Evolutionary conservation across 2,888 invertebrate species (phyloP), one percentile per base, ranked within the genome.

Genomic region (Sarcophaga subvicina): DNA sequence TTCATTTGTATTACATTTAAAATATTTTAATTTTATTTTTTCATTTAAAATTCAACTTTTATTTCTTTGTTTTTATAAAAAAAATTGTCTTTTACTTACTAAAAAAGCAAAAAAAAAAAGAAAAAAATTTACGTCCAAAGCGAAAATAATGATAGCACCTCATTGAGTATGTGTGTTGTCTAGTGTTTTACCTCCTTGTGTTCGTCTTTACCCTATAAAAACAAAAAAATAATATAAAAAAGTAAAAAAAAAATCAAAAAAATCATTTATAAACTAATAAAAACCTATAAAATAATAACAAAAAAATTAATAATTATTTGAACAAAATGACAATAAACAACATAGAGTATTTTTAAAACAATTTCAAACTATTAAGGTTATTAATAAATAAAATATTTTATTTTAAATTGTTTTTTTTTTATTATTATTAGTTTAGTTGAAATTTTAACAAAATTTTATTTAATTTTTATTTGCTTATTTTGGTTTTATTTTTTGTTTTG

Each of bases 101-200:
- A 76, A 77, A 78, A 62, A 83, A 83, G 78, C 77, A 83, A 62
- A 83, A 54, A 54, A 54, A 54, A 54, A 54, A 54, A 85, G 83
- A 20, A 83, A 82, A 86, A 76, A 80, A 89, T 88, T 88, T 4
- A 88, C 90, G 91, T 90, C 91, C 91, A 91, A 90, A 92, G 91
- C 92, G 91, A 91, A 91, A 90, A 91, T 92, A 93, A 93, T 93
- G 93, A 93, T 93, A 93, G 93, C 92, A 93, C 93, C 92, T 93
- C 93, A 93, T 94, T 93, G 93, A 93, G 93, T 93, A 93, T 97
- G 97, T 97, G 97, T 97, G 96, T 97, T 96, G 97, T 97, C 97
- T 97, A 96, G 96, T 96, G 96, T 96, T 96, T 94, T 95, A 95
- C 95, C 96, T 96, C 97, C 95, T 96, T 96, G 97, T 97, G 97